Conservation (phyloP, 2,113 vertebrate genomes). For the Trichechus manatus region DNA sequence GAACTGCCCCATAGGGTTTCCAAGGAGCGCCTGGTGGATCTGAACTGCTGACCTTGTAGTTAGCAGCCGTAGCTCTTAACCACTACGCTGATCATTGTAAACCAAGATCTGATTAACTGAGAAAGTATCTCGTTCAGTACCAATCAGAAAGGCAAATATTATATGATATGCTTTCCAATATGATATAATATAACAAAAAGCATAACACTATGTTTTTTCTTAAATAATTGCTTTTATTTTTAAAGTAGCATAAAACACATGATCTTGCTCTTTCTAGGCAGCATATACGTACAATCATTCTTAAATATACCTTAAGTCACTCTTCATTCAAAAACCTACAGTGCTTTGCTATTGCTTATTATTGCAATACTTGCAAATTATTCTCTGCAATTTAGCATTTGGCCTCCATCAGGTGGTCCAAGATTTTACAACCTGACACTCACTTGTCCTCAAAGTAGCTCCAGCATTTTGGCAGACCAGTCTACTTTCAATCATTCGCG, state of each 20-base stretch:
- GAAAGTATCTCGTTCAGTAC: not conserved
- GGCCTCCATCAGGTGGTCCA: not conserved
- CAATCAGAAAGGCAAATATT: not conserved
- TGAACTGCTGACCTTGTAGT: no score
- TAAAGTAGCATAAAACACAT: conserved; percentile 23
- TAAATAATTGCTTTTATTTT: not conserved
- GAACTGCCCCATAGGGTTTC: no score
- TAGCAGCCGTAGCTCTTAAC: no score
- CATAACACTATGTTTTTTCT: not conserved
- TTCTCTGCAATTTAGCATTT: not conserved
- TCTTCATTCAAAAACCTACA: not conserved
- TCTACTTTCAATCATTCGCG: not conserved
- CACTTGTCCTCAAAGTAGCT: not conserved
- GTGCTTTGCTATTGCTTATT: not conserved
- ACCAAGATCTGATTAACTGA: not conserved
- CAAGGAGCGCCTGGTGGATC: no score
- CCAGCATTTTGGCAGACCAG: not conserved
- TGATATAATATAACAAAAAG: not conserved
- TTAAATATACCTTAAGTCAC: not conserved
- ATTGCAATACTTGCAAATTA: not conserved
- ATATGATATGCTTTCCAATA: not conserved
- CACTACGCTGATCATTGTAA: not conserved
- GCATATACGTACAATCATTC: not conserved
- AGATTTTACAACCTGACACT: not conserved
- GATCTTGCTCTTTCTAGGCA: not conserved